A percentile compares a stretch with the other conserved stretches of the same genome.
Evolutionary conservation across 2,797 vertebrate genomes (phyloP).

Genomic region (Podarcis siculus): DNA sequence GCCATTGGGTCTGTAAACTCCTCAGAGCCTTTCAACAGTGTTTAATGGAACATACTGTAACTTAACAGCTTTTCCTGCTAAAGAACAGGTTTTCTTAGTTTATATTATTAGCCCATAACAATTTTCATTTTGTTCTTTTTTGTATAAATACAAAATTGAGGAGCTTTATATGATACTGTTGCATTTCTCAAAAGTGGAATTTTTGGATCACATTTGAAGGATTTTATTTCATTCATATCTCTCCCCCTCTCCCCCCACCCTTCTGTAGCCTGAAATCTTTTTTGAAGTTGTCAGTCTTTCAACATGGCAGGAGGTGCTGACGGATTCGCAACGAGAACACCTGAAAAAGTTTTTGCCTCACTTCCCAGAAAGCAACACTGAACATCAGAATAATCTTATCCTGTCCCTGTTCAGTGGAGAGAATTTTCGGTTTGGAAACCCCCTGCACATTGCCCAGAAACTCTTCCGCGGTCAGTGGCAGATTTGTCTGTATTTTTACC

Average conservation of each 20-base stretch:
- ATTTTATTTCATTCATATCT: not conserved
- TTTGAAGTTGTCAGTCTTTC: constrained; percentile 93
- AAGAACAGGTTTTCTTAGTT: not conserved
- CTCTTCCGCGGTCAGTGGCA: constrained; percentile 88
- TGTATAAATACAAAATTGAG: not conserved
- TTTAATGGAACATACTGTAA: not conserved
- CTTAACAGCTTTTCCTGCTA: not conserved
- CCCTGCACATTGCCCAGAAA: constrained; percentile 92
- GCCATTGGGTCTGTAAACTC: too few species aligned
- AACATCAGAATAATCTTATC: constrained; percentile 86
- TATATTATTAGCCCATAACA: too few species aligned
- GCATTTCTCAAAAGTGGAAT: not conserved
- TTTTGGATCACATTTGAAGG: not conserved
- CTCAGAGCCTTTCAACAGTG: too few species aligned
- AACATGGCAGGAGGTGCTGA: constrained; percentile 91
- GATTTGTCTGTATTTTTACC: not conserved
- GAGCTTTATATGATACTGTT: not conserved
- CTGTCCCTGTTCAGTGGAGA: constrained; percentile 86
- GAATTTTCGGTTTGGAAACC: constrained; percentile 94
- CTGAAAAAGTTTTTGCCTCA: constrained; percentile 91
- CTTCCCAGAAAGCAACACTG: constrained; percentile 83
- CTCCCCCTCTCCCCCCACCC: not conserved
- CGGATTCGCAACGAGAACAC: constrained; percentile 89
- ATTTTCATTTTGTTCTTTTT: not conserved
- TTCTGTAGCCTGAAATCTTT: constrained; percentile 90